A percentile compares a stretch with the other conserved stretches of the same genome.
phyloP scores from a whole-genome alignment of 1,140 invertebrate genomes.

The Meteorus sp. region DNA sequence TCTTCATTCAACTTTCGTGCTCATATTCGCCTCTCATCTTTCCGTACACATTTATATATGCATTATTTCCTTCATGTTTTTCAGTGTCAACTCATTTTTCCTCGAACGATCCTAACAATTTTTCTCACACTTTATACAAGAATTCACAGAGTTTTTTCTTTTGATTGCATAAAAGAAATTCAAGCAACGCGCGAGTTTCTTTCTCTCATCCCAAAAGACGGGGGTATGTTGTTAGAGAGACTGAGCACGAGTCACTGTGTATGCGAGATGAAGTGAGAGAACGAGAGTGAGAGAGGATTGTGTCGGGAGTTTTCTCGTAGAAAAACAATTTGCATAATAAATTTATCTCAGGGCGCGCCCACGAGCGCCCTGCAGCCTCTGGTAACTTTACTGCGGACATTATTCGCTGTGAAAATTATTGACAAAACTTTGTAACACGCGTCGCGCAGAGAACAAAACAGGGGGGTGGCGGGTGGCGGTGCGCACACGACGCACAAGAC shows the following conservation, averaged over 20 bases:
- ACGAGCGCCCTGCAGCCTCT: too few species aligned
- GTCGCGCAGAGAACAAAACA: slow-evolving; percentile 9
- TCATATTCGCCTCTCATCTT: too few species aligned
- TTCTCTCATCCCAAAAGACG: too few species aligned
- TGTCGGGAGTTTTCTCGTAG: slow-evolving; percentile 11
- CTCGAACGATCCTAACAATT: slow-evolving; percentile 13
- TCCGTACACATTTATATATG: background rate
- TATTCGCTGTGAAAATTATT: slow-evolving; percentile 26
- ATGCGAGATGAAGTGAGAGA: background rate
- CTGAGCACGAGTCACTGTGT: background rate
- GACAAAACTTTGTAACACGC: slow-evolving; percentile 18
- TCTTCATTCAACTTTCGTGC: too few species aligned
- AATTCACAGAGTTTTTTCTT: slow-evolving; percentile 16
- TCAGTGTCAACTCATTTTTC: background rate
- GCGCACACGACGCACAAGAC: background rate
- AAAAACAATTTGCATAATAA: slow-evolving; percentile 30
- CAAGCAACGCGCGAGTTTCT: slow-evolving; percentile 7
- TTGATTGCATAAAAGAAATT: slow-evolving; percentile 26
- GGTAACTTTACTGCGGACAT: slow-evolving; percentile 24
- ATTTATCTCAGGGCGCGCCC: slow-evolving; percentile 25
- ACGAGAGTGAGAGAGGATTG: slow-evolving; percentile 1
- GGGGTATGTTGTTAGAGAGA: slow-evolving; percentile 1
- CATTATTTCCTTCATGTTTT: background rate
- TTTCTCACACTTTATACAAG: slow-evolving; percentile 17
- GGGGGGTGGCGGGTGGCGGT: too few species aligned